Percentiles rank a stretch among this genome's conserved stretches.
Evolutionary conservation across 2,888 invertebrate genomes (phyloP).

Genomic region (Itoplectis maculator): DNA sequence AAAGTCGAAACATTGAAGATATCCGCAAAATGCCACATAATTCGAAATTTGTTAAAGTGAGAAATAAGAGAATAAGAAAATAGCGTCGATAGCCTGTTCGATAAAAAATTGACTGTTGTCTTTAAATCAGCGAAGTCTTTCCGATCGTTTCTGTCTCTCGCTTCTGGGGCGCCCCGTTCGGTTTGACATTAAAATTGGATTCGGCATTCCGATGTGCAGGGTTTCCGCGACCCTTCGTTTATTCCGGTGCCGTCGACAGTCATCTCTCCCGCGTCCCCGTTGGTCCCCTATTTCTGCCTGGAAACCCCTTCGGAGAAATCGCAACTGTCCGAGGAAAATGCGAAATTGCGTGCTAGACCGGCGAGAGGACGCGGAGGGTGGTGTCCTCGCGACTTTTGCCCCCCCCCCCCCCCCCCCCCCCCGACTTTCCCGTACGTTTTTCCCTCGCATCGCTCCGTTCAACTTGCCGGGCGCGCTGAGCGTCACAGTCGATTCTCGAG

Average conservation of each 20-base stretch:
- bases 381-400: neutral
- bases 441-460: constrained; percentile 54
- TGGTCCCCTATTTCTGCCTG: constrained; percentile 4
- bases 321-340: constrained; percentile 62
- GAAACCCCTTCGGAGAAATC: constrained; percentile 42
- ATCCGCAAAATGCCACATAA: too few species aligned
- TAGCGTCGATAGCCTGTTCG: neutral
- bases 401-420: too few species aligned
- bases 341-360: constrained; percentile 59
- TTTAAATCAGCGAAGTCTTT: constrained; percentile 62
- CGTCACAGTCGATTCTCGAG: constrained; percentile 61
- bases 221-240: constrained; percentile 49
- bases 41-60: neutral
- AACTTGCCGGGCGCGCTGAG: constrained; percentile 67
- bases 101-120: neutral
- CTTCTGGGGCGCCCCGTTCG: neutral
- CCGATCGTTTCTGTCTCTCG: constrained; percentile 25
- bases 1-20: too few species aligned
- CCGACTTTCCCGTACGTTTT: constrained; percentile 52
- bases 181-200: constrained; percentile 71
- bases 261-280: constrained; percentile 18
- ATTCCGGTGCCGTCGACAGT: constrained; percentile 39
- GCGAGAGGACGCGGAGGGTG: constrained; percentile 4
- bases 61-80: neutral
- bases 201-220: constrained; percentile 58